phyloP scores from a whole-genome alignment of 2,888 invertebrate genomes.

The Leucophenga maculata region DNA sequence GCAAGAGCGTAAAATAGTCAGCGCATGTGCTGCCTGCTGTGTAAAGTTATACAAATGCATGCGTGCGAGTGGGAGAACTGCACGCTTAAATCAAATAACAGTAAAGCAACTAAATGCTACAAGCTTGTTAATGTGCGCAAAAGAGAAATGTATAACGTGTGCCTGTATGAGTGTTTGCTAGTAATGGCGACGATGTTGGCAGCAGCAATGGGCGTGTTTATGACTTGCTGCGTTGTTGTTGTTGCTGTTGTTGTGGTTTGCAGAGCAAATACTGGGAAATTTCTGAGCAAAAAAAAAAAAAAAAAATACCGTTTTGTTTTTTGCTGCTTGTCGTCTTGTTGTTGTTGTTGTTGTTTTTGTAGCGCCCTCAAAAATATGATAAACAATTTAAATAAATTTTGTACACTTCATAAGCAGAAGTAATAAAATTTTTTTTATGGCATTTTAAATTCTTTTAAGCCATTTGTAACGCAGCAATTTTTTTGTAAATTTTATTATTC shows the following conservation, averaged over 20 bases:
- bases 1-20: not conserved
- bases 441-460: too few species aligned
- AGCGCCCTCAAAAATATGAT: too few species aligned
- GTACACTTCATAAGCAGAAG: too few species aligned
- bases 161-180: not conserved
- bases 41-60: conserved; percentile 8
- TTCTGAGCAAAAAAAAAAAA: conserved; percentile 19
- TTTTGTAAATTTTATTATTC: too few species aligned
- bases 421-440: too few species aligned
- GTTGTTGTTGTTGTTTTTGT: not conserved
- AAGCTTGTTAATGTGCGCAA: too few species aligned
- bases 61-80: conserved; percentile 38
- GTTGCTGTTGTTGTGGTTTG: conserved; percentile 51
- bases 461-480: too few species aligned
- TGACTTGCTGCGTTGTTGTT: conserved; percentile 18
- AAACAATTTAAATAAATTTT: not conserved
- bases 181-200: not conserved
- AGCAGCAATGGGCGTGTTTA: not conserved
- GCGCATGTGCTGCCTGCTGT: not conserved
- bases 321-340: not conserved
- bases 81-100: not conserved
- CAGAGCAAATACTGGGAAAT: conserved; percentile 63
- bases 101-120: not conserved
- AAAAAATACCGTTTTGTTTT: conserved; percentile 2
- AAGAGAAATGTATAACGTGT: not conserved